Evolutionary conservation across 2,797 vertebrate genomes (phyloP).

Genomic region (Mareca penelope): DNA sequence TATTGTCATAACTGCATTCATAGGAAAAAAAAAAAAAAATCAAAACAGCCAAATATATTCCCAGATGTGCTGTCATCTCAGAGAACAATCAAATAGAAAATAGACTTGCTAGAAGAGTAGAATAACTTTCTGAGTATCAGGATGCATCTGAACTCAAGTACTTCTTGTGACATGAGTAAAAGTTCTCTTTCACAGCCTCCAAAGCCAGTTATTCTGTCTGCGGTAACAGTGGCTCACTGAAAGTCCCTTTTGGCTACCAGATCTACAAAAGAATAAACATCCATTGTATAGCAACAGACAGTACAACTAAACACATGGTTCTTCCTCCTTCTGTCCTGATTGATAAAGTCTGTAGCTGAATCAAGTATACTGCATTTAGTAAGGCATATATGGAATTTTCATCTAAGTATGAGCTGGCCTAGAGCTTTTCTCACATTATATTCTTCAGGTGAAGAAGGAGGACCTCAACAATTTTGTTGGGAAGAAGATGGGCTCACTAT

Average conservation of each 20-base stretch:
- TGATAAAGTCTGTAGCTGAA: background rate
- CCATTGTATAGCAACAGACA: background rate
- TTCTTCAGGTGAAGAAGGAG: background rate
- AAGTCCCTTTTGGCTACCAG: background rate
- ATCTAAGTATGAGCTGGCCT: background rate
- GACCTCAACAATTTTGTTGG: background rate
- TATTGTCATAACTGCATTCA: background rate
- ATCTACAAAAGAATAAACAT: background rate
- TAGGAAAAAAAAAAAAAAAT: background rate
- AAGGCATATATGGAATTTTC: background rate
- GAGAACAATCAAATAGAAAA: background rate
- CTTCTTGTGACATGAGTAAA: background rate
- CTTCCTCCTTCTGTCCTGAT: background rate
- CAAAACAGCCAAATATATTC: background rate
- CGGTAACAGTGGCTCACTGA: background rate
- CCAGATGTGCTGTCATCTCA: background rate
- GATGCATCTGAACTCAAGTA: background rate
- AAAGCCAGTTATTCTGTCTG: background rate
- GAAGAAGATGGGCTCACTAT: background rate
- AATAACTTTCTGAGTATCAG: background rate
- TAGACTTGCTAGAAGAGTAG: background rate
- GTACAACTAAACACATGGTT: background rate
- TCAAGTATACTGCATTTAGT: fast-evolving
- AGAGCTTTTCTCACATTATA: background rate
- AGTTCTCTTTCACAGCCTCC: background rate